Evolutionary conservation across 2,113 vertebrate genomes (phyloP), one percentile per base, ranked within the genome.

Genomic region (Amazona guildingii): DNA sequence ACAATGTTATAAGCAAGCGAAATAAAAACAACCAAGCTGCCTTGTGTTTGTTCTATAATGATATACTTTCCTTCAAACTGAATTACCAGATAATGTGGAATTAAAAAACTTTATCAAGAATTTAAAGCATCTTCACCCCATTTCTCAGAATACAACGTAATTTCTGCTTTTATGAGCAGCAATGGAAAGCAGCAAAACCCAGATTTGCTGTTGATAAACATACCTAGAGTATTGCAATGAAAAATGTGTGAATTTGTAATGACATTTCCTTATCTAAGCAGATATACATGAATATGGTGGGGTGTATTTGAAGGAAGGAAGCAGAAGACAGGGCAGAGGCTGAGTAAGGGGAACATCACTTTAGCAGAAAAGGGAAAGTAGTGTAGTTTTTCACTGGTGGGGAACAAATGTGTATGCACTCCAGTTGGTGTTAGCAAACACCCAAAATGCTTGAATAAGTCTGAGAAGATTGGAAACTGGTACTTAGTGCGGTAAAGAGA

Each of bases 31-130:
- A 80, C 12, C 29, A 44, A 83, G 21, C 61, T 92, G 44, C 41
- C 11, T 81, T 86, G 14, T 80, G 90, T 79, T 78, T 83, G 29
- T 43, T 79, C 41, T 52, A 35, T 80, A 59, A 31, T 66, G 12
- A 21, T 80, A 43, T 1, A 1, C 8, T 72, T 92, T 92, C 48
- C 80, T 90, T 90, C 48, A 80, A 77, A 80, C 23, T 33, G 52
- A 69, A 48, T 80, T 90, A 79, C 49, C 43, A 80, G 70, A 43
- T 90, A 43, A 43, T 19, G 27, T 89, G 37, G 46, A 93, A 88
- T 87, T 84, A 78, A 89, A 78, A 89, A 91, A 57, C n/a, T 70
- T 78, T 70, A 74, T 70, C 35, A 83, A 80, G 61, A 91, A 78
- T 67, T 75, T 59, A 86, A 95, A 86, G 44, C 35, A 41, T 43